These are phyloP conservation scores for Peromyscus melanophrys DNA, from an alignment of 2,797 vertebrate species.

Conservation along the genomic window DNA sequence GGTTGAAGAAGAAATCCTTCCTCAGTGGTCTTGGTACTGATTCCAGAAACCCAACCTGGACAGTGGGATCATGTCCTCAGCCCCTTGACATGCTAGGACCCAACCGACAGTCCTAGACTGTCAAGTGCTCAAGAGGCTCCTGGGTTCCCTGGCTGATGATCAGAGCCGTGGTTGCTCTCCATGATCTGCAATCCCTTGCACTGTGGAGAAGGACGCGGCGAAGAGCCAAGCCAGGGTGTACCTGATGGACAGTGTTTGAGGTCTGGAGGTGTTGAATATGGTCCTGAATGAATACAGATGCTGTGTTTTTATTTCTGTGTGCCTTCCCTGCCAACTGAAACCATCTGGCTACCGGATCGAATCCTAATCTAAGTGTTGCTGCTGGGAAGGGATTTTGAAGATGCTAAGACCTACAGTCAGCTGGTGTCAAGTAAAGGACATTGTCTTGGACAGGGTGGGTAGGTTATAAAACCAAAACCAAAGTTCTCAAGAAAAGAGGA, in stretches of 20 bases:
- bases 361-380: neutral
- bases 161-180: neutral
- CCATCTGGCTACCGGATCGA: neutral
- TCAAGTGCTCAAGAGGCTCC: neutral
- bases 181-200: neutral
- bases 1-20: neutral
- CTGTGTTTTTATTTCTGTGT: neutral
- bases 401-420: neutral
- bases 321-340: no score
- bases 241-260: neutral
- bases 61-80: no score
- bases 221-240: neutral
- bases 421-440: neutral
- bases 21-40: neutral
- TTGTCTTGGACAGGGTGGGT: neutral
- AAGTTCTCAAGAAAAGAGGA: neutral
- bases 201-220: neutral
- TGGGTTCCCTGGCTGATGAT: neutral
- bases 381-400: neutral
- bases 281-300: neutral
- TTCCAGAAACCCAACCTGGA: neutral
- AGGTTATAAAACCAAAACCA: neutral
- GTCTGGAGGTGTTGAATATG: neutral
- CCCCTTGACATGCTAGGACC: no score
- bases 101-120: rapidly evolving